phyloP scores from a whole-genome alignment of 2,797 vertebrate species.

The Pempheris klunzingeri region DNA sequence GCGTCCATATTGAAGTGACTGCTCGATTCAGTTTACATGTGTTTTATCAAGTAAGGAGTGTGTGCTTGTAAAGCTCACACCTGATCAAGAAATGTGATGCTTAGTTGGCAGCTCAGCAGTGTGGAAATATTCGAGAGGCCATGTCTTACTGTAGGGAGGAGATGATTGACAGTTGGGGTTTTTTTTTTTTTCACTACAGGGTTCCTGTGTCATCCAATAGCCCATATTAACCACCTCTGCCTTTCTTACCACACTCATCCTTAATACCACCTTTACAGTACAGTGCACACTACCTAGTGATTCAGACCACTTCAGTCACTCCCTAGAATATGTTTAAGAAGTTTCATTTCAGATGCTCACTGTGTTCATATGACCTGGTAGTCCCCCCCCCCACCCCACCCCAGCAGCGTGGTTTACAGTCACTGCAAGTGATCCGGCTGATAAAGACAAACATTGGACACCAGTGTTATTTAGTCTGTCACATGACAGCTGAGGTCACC shows the following conservation, averaged over 20 bases:
- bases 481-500: background rate
- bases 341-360: background rate
- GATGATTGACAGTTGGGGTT: constrained; percentile 36
- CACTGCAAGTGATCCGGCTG: background rate
- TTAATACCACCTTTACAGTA: background rate
- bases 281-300: background rate
- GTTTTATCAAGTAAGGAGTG: background rate
- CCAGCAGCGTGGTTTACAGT: background rate
- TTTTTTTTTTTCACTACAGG: constrained; percentile 10
- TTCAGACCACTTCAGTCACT: background rate
- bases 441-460: background rate
- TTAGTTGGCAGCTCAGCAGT: background rate
- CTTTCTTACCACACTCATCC: background rate
- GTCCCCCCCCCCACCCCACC: too few relatives aligned
- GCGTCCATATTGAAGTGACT: background rate
- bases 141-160: background rate
- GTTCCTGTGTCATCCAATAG: background rate
- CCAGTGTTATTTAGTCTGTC: background rate
- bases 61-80: background rate
- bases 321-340: background rate
- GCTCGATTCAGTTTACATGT: background rate
- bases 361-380: background rate
- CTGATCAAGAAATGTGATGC: background rate
- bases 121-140: constrained; percentile 2
- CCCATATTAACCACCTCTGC: background rate